These are phyloP conservation scores for Drosophila kepulauana DNA, from an alignment of 1,140 invertebrate genomes.

Conservation along the genomic window DNA sequence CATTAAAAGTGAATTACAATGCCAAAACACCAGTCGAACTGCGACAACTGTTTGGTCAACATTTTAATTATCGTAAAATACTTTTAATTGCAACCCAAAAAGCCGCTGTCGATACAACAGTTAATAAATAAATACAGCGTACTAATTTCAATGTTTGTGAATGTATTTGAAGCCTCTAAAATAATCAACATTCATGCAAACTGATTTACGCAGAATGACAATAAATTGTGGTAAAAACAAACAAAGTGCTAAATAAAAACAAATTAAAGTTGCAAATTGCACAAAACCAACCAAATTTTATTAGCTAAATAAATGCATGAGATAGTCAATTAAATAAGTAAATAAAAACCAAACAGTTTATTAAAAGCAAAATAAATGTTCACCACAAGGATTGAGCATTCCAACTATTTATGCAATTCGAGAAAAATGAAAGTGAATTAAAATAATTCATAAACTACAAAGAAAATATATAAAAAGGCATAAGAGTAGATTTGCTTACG, in stretches of 20 bases:
- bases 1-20: constrained; percentile 63
- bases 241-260: background rate
- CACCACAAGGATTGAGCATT: too few species aligned
- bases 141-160: background rate
- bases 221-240: background rate
- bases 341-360: too few species aligned
- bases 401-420: too few species aligned
- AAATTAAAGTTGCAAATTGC: background rate
- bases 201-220: background rate
- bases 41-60: constrained; percentile 1
- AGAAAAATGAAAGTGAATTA: too few species aligned
- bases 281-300: background rate
- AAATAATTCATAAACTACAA: too few species aligned
- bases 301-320: too few species aligned
- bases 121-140: constrained; percentile 18
- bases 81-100: constrained; percentile 22
- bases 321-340: too few species aligned
- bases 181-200: background rate
- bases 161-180: background rate
- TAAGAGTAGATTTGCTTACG: too few species aligned
- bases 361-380: too few species aligned
- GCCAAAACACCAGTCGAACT: constrained; percentile 46
- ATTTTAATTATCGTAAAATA: constrained; percentile 25
- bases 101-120: constrained; percentile 2
- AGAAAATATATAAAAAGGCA: too few species aligned